Evolutionary conservation across 2,888 invertebrate species (phyloP).

Genomic region (Epirrhoe tristata): DNA sequence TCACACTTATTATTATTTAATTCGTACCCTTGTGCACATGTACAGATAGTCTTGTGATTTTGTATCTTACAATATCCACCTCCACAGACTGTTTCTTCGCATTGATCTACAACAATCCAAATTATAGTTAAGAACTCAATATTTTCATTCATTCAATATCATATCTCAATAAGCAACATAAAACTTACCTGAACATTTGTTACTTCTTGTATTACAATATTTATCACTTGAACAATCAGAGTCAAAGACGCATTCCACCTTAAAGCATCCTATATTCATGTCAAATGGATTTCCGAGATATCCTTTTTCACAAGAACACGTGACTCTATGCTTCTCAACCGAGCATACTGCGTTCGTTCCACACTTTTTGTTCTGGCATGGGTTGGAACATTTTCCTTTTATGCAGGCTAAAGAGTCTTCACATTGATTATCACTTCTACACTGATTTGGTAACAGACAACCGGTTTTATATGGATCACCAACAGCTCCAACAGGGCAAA

Average conservation of each 20-base stretch:
- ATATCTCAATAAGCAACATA: background rate
- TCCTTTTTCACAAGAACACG: conserved; percentile 92
- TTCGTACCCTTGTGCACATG: conserved; percentile 91
- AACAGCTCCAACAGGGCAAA: conserved; percentile 91
- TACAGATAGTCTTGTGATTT: conserved; percentile 90
- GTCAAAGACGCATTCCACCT: conserved; percentile 93
- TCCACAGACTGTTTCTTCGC: conserved; percentile 91
- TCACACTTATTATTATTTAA: conserved; percentile 88
- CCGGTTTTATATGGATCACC: conserved; percentile 89
- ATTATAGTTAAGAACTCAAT: background rate
- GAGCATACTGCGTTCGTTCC: conserved; percentile 92
- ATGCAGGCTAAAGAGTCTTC: conserved; percentile 90
- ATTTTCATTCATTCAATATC: background rate
- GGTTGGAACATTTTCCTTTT: conserved; percentile 91
- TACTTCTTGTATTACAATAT: conserved; percentile 90
- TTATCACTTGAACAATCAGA: conserved; percentile 91
- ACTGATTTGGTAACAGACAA: conserved; percentile 91
- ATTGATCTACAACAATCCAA: conserved; percentile 87
- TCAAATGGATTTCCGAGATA: conserved; percentile 93
- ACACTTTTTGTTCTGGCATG: conserved; percentile 90
- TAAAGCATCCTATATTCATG: conserved; percentile 92
- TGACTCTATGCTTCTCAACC: conserved; percentile 89
- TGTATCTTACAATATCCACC: conserved; percentile 91
- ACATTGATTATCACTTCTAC: conserved; percentile 90
- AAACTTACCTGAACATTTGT: conserved; percentile 91